Base-by-base conservation (phyloP, 1,140 invertebrate species). In the Elysia chlorotica region DNA sequence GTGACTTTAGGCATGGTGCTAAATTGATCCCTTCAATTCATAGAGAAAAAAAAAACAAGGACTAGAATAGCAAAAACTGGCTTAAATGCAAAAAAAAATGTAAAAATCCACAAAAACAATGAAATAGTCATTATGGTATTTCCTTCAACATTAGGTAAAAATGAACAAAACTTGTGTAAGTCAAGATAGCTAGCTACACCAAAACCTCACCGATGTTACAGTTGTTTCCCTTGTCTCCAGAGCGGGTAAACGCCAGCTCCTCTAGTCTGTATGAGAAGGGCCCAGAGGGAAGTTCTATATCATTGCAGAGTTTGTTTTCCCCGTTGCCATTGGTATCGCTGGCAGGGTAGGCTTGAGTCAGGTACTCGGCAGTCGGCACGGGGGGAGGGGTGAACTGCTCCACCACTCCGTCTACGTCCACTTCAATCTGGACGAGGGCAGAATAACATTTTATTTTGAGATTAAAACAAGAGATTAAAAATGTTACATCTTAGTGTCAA, bases 181-280 rank as follows among this genome's bases (percentile, higher is more conserved):
- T n/a, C n/a, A n/a, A n/a, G n/a, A n/a, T n/a, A n/a, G n/a, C n/a
- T n/a, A n/a, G n/a, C n/a, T n/a, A n/a, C n/a, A n/a, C n/a, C n/a
- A n/a, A n/a, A n/a, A n/a, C n/a, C 61, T 79, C 1, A 84, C 84
- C 89, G 73, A 90, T 88, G 78, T 90, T 90, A 70, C 82, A 87
- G 65, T 77, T 83, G 76, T 90, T 86, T 54, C 88, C 89, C 77
- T 90, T 90, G 75, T 90, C 89, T n/a, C 89, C 89, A 85, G 89
- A 89, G 38, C 89, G 79, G 19, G 88, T 87, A 70, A 83, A 89
- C 3, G 89, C 89, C 38, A 90, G 78, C 21, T 89, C 88, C 71
- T 84, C 86, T 2, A 90, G 76, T 53, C 84, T 81, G 78, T 86
- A 89, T 3, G 83, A 80, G 69, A 78, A 65, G n/a, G 73, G 67